phyloP scores from a whole-genome alignment of 2,113 vertebrate genomes.

The Boulengerochromis microlepis region DNA sequence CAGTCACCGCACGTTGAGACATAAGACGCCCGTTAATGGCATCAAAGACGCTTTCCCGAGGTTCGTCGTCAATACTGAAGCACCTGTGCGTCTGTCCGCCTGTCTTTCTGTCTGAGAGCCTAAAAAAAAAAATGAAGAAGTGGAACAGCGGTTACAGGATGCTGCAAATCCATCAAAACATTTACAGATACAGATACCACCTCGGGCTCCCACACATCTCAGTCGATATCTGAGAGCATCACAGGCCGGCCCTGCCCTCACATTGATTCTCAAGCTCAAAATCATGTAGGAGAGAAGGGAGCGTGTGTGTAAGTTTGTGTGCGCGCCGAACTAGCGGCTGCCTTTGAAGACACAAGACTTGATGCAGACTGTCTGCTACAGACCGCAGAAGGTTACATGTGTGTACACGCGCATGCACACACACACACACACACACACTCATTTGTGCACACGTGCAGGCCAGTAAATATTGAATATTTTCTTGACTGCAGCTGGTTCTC shows the following conservation, averaged over 20 bases:
- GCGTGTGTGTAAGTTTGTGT: not conserved
- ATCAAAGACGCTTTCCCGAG: not conserved
- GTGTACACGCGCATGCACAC: not conserved
- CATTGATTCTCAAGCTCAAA: constrained; percentile 27
- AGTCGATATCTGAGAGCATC: constrained; percentile 42
- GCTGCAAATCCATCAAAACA: constrained; percentile 46
- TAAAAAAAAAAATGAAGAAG: not conserved
- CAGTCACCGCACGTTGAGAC: not conserved
- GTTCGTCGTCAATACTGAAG: not conserved
- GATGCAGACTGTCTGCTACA: not conserved
- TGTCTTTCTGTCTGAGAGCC: not conserved
- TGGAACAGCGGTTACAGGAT: constrained; percentile 28
- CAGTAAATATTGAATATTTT: constrained; percentile 28
- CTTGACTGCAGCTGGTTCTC: not conserved
- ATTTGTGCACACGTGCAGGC: not conserved
- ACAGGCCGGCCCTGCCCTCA: constrained; percentile 27
- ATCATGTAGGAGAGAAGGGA: not conserved
- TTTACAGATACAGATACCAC: constrained; percentile 44
- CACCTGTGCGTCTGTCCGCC: not conserved
- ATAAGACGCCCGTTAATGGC: not conserved
- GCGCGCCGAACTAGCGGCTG: not conserved
- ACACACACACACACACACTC: not conserved
- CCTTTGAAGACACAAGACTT: constrained; percentile 21
- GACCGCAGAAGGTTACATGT: not conserved
- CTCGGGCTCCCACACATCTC: constrained; percentile 39